Percentiles rank a stretch among this genome's conserved stretches.
Conservation (phyloP, 2,888 invertebrate species). For the Orchesella flavescens region DNA sequence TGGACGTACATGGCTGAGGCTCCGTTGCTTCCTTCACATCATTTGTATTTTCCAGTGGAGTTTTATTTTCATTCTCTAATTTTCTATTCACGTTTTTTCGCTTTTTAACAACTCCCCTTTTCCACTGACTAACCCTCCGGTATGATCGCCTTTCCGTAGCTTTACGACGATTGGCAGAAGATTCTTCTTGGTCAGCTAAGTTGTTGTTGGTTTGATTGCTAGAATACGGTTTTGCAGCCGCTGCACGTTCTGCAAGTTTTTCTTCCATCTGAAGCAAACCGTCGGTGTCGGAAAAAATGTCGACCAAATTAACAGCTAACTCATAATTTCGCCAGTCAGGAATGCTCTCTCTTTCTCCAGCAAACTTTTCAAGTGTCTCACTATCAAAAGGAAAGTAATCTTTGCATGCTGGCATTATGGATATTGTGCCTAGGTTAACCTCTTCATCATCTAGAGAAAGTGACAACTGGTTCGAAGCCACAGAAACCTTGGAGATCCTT, state of each 20-base stretch:
- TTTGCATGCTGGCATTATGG: conserved; percentile 48
- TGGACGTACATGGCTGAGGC: not conserved
- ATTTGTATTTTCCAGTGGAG: not conserved
- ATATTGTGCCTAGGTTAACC: conserved; percentile 30
- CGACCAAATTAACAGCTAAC: conserved; percentile 61
- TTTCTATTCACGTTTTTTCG: too few relatives aligned
- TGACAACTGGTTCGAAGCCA: too few relatives aligned
- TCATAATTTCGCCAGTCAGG: conserved; percentile 66
- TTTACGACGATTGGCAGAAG: too few relatives aligned
- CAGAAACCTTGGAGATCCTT: too few relatives aligned
- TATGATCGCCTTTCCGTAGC: not conserved
- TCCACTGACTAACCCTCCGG: not conserved
- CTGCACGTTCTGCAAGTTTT: too few relatives aligned
- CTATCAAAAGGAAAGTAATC: conserved; percentile 67
- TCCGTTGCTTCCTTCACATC: not conserved
- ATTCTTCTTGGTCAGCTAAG: too few relatives aligned
- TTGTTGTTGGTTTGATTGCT: too few relatives aligned
- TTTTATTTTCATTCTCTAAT: not conserved
- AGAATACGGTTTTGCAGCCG: too few relatives aligned
- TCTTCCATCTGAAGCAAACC: too few relatives aligned
- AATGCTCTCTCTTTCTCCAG: conserved; percentile 33
- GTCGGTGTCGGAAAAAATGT: conserved; percentile 31
- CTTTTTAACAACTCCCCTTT: conserved; percentile 4
- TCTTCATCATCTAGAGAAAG: too few relatives aligned
- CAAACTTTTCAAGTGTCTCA: not conserved